Base-by-base conservation (phyloP, 2,113 vertebrate species). In the Glaucidium brasilianum region DNA sequence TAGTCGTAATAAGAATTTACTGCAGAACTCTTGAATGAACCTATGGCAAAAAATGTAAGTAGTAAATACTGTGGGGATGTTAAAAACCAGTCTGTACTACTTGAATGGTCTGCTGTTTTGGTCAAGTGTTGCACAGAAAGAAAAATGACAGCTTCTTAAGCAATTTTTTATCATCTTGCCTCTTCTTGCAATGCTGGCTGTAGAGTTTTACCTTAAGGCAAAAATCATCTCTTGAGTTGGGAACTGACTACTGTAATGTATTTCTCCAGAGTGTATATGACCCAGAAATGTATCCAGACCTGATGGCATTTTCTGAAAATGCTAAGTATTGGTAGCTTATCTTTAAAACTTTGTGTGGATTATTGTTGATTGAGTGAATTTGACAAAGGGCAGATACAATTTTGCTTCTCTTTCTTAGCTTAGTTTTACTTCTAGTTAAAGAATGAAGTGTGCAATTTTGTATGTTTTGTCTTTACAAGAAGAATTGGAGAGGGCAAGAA, bases 251-350 rank as follows among this genome's bases (percentile, higher is more conserved):
- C 49, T 91, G 66, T 72, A 72, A 75, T 79, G 34, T 86, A 87
- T 92, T 95, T 94, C 91, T 96, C 95, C 49, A 91, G 94, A 82
- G 94, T 62, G 5, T 78, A 3, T 43, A 30, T 95, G 94, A 95
- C 95, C 91, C 92, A 92, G 88, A 97, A 95, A 94, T 66, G 26
- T 72, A 89, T 78, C 76, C 13, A 20, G 67, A 94, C 50, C 84
- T 68, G 75, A 83, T 91, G 83, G 53, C 69, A 22, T 92, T 94
- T 94, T 79, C 73, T 37, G 64, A 64, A 84, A 94, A 72, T 58
- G 60, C 49, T 11, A 16, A 30, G 2, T 74, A 63, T 69, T 47
- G 76, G 55, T 73, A 95, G 59, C 43, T 84, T 86, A 92, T 27
- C 63, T 66, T 63, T 67, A 74, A 63, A 94, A 86, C 76, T 82